These are phyloP conservation scores for Leptocoma aspasia DNA, from an alignment of 2,113 vertebrate genomes.

Conservation along the genomic window DNA sequence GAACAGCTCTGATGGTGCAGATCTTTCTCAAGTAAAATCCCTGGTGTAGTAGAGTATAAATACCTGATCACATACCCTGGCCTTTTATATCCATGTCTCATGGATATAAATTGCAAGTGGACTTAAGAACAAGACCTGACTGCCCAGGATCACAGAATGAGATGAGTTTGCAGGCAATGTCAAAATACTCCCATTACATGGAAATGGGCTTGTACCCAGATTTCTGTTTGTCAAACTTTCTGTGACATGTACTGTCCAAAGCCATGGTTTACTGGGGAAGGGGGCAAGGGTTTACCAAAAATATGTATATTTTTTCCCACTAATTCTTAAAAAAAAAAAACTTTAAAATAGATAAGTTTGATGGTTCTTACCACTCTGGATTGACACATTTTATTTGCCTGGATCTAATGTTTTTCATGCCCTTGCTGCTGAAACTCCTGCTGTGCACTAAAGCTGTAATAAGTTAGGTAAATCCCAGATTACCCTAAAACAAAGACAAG, in stretches of 20 bases:
- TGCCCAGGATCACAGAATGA: not conserved
- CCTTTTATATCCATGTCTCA: accelerated
- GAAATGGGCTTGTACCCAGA: not conserved
- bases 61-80: not conserved
- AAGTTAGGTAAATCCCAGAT: slow-evolving; percentile 26
- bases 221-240: not conserved
- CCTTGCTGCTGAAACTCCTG: not conserved
- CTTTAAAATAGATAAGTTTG: not conserved
- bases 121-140: not conserved
- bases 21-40: not conserved
- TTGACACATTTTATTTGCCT: slow-evolving; percentile 19
- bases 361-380: not conserved
- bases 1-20: not conserved
- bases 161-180: not conserved
- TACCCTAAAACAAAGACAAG: slow-evolving; percentile 6
- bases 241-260: not conserved
- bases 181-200: not conserved
- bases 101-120: not conserved
- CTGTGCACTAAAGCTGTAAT: slow-evolving; percentile 15
- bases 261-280: not conserved
- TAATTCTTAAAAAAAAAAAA: not conserved
- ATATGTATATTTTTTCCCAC: not conserved
- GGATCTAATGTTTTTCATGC: slow-evolving; percentile 9
- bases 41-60: not conserved
- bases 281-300: not conserved